Conservation (phyloP, 2,888 invertebrate genomes). For the Orthosia cruda region DNA sequence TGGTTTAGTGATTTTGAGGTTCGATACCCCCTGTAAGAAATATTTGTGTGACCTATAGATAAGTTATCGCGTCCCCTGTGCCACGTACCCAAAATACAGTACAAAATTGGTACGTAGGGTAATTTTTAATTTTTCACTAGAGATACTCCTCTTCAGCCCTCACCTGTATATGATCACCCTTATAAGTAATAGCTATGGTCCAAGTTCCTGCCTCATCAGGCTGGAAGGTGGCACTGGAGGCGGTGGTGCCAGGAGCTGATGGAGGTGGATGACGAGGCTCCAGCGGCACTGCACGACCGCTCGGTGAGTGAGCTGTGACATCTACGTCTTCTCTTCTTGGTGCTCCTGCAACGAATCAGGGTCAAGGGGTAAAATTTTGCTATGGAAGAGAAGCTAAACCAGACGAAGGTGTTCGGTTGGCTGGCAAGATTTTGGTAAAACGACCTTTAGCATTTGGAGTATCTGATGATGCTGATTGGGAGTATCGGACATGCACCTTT, state of each 20-base stretch:
- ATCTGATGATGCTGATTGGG: no score
- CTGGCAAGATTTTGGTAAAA: no score
- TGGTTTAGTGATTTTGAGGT: no score
- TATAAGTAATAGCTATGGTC: conserved; percentile 99
- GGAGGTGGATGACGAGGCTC: conserved; percentile 93
- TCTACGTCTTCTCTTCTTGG: conserved; percentile 96
- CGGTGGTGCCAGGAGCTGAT: conserved; percentile 96
- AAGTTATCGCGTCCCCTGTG: no score
- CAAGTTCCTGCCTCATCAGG: conserved; percentile 99
- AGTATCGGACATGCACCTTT: no score
- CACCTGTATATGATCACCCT: conserved; percentile 97
- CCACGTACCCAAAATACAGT: background rate
- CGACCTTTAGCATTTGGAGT: no score
- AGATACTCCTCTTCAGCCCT: background rate
- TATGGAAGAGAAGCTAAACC: background rate
- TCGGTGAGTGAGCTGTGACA: conserved; percentile 98
- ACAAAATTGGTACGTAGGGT: background rate
- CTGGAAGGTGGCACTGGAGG: conserved; percentile 98
- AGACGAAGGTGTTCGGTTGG: background rate
- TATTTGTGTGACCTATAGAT: no score
- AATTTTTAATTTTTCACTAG: background rate
- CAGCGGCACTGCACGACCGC: conserved; percentile 94
- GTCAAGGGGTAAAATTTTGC: background rate
- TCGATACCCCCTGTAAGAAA: no score
- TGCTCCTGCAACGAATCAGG: conserved; percentile 91